Evolutionary conservation across 1,140 invertebrate species (phyloP), one percentile per base, ranked within the genome.

Genomic region (Cotesia glomerata): DNA sequence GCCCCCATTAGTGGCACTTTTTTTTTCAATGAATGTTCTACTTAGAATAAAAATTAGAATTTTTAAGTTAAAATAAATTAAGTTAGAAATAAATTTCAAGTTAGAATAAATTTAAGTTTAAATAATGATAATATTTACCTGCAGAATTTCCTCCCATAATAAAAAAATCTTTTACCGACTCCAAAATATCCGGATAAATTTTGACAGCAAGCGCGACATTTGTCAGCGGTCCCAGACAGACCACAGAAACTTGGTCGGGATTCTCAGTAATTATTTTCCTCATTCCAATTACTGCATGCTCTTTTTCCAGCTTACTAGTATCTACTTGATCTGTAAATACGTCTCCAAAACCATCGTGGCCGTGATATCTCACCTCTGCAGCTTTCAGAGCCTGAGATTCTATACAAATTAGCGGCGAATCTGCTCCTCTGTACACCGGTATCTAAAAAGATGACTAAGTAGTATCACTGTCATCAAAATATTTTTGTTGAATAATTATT

Each of bases 131-230:
- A n/a, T n/a, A n/a, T n/a, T n/a, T n/a, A n/a, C 92, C 92, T 71
- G 88, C 88, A 74, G 88, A 87, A 85, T 94, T 95, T 74, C 94
- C 94, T 51, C 94, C 94, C 92, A 95, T 94, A 1, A 94, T 88
- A 71, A 88, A 91, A 61, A 94, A 82, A 59, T 90, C 89, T 76
- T 91, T 91, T 0, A 94, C 82, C 54, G 89, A 88, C 0, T 85
- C 73, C 0, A 88, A 82, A 80, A 95, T 92, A 34, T 89, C 76
- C 3, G 90, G 89, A 78, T 92, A 92, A 72, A 93, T 86, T 77
- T 91, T 89, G 8, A 93, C 88, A 3, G 93, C 90, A 65, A 95
- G 76, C 4, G 94, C 94, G 58, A 94, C 82, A 80, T 95, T 95
- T 0, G 94, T 95, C 36, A 95, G 81, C 0, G 94, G 93, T 1